Percentiles rank a stretch among this genome's conserved stretches.
Conservation (phyloP, 2,113 vertebrate species). For the Tylochromis polylepis region DNA sequence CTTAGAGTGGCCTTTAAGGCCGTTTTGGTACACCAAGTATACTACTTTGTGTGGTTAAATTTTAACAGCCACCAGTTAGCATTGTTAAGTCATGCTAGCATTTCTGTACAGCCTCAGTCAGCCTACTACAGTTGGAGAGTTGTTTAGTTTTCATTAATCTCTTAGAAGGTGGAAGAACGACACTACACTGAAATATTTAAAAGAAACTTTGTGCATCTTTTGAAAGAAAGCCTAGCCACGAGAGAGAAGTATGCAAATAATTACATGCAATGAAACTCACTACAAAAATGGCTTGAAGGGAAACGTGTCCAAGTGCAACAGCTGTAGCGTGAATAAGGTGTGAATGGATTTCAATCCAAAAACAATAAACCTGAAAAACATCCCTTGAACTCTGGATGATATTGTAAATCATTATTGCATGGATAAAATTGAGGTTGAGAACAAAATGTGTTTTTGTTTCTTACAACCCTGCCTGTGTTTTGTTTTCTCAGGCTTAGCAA, state of each 20-base stretch:
- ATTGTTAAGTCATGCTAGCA: neutral
- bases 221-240: neutral
- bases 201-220: neutral
- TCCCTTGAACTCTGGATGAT: neutral
- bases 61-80: neutral
- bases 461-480: neutral
- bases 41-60: neutral
- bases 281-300: neutral
- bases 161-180: neutral
- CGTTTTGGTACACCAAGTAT: neutral
- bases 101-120: neutral
- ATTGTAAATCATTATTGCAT: neutral
- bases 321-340: neutral
- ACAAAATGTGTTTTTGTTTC: constrained; percentile 14
- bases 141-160: neutral
- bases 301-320: neutral
- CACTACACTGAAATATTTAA: neutral
- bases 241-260: neutral
- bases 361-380: neutral
- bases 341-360: neutral
- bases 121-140: neutral
- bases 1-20: neutral
- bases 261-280: neutral
- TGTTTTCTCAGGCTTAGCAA: neutral
- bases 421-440: neutral